phyloP scores from a whole-genome alignment of 2,888 invertebrate genomes.

The Lasioglossum malachurum region DNA sequence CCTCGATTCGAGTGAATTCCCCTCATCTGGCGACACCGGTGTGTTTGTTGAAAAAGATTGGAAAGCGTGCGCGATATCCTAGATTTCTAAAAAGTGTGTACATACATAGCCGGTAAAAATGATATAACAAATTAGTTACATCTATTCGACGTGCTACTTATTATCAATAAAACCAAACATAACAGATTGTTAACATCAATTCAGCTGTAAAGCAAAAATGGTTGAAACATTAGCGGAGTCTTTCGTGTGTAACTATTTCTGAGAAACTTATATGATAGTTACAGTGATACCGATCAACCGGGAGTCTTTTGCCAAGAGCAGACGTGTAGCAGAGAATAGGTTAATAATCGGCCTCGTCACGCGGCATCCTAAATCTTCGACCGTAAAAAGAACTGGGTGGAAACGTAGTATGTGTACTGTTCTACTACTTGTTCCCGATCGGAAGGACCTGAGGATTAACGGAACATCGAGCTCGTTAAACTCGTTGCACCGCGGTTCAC shows the following conservation, averaged over 20 bases:
- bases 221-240: not conserved
- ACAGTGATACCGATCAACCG: not conserved
- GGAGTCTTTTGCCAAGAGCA: not conserved
- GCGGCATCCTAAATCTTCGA: slow-evolving; percentile 13
- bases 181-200: slow-evolving; percentile 4
- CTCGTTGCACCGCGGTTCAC: slow-evolving; percentile 41
- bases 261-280: not conserved
- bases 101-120: not conserved
- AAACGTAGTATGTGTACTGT: not conserved
- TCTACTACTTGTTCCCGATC: slow-evolving; percentile 27
- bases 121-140: not conserved
- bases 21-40: too few relatives aligned
- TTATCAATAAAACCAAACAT: not conserved
- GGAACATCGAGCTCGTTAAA: slow-evolving; percentile 61
- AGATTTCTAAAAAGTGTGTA: not conserved
- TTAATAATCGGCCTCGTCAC: not conserved
- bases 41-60: not conserved
- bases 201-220: not conserved
- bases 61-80: not conserved
- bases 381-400: not conserved
- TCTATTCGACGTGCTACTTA: not conserved
- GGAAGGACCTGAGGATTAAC: slow-evolving; percentile 48
- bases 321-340: not conserved
- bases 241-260: not conserved
- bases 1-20: too few relatives aligned